phyloP scores from a whole-genome alignment of 2,797 vertebrate genomes.

The Myotis pilosus region DNA sequence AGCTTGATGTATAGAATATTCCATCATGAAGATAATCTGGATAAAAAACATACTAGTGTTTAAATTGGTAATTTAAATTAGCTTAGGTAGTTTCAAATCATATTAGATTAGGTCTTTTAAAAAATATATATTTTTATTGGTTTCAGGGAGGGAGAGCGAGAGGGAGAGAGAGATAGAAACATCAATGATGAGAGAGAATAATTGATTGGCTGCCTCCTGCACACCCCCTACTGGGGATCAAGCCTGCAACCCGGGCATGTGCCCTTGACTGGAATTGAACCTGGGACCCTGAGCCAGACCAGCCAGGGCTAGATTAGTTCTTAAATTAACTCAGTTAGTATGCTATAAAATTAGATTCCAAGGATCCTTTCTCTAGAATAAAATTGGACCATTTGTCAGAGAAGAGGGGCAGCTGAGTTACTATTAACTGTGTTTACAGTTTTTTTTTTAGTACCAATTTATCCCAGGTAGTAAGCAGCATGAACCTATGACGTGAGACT shows the following conservation, averaged over 20 bases:
- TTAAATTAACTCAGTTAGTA: background rate
- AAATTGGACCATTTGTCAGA: background rate
- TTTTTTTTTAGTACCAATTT: background rate
- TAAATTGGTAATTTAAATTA: background rate
- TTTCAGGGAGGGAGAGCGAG: too few relatives aligned
- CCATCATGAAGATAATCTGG: background rate
- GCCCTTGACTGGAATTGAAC: too few relatives aligned
- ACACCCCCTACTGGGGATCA: too few relatives aligned
- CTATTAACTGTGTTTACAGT: background rate
- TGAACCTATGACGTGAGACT: conserved; percentile 45
- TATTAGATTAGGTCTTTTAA: background rate
- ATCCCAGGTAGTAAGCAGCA: background rate
- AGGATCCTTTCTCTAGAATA: background rate
- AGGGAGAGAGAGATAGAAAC: too few relatives aligned
- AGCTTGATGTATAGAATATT: background rate
- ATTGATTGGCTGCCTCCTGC: too few relatives aligned
- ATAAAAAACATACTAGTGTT: background rate
- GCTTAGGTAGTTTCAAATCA: background rate
- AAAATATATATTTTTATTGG: too few relatives aligned
- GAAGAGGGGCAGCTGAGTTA: background rate
- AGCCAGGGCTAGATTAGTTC: background rate
- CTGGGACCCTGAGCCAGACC: too few relatives aligned
- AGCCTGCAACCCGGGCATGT: too few relatives aligned
- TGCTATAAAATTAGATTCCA: background rate
- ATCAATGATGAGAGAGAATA: too few relatives aligned